Conservation (phyloP, 2,113 vertebrate species). For the Athene noctua region DNA sequence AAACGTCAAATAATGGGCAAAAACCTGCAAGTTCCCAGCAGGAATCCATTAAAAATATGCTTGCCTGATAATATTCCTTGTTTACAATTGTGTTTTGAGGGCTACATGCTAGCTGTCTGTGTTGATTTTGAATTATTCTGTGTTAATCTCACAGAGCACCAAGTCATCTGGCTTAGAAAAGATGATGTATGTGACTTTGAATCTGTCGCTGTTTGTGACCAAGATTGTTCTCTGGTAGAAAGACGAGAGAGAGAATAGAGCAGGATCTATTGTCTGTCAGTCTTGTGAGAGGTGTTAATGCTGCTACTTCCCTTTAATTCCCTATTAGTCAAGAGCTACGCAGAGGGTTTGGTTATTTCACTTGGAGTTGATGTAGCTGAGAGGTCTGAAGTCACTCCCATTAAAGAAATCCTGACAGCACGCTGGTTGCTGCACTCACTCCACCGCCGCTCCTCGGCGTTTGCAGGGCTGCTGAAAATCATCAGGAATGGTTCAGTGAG, state of each 20-base stretch:
- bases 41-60: neutral
- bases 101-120: neutral
- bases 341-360: neutral
- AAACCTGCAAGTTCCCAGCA: neutral
- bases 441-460: fast-evolving
- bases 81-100: neutral
- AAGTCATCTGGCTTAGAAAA: neutral
- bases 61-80: neutral
- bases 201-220: neutral
- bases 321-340: neutral
- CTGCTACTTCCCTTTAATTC: neutral
- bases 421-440: neutral
- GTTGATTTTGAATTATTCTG: neutral
- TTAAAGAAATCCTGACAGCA: neutral
- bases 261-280: neutral
- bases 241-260: neutral
- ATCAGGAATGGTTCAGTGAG: neutral
- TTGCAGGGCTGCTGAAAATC: neutral
- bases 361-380: neutral
- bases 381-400: neutral
- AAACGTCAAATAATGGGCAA: neutral
- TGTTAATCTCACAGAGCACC: neutral
- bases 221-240: neutral
- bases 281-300: neutral
- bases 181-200: neutral